Conservation (phyloP, 1,140 invertebrate species). For the Drosophila grimshawi region DNA sequence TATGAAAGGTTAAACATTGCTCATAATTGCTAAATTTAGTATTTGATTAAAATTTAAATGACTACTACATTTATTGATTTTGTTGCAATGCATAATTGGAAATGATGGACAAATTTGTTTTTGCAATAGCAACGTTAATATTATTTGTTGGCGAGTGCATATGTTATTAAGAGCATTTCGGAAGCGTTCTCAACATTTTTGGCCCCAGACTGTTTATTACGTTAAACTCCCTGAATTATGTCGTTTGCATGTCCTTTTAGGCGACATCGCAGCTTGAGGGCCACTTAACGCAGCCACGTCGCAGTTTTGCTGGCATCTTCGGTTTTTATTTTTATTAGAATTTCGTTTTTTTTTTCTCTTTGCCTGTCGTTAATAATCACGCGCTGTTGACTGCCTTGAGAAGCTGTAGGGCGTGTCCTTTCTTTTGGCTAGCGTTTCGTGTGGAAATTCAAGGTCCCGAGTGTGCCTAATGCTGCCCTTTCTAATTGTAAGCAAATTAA, state of each 20-base stretch:
- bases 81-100: too few species aligned
- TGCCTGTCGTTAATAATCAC: constrained; percentile 57
- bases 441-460: constrained; percentile 18
- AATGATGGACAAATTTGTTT: too few species aligned
- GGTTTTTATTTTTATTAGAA: neutral
- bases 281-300: constrained; percentile 51
- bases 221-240: constrained; percentile 56
- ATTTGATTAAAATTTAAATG: too few species aligned
- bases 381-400: constrained; percentile 15
- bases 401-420: constrained; percentile 48
- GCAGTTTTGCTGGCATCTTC: neutral
- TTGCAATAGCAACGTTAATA: too few species aligned
- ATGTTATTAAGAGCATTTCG: constrained; percentile 30
- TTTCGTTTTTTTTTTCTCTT: neutral
- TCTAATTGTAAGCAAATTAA: constrained; percentile 56
- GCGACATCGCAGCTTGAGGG: constrained; percentile 45
- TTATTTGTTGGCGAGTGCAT: neutral
- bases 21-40: too few species aligned
- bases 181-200: constrained; percentile 6
- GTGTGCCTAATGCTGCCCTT: constrained; percentile 27
- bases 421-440: constrained; percentile 5
- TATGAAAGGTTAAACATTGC: too few species aligned
- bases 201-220: constrained; percentile 20
- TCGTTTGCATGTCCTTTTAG: constrained; percentile 58
- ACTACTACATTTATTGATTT: neutral